Percentiles rank a stretch among this genome's conserved stretches.
Evolutionary conservation across 2,888 invertebrate genomes (phyloP).

Genomic region (Microdon myrmicae): DNA sequence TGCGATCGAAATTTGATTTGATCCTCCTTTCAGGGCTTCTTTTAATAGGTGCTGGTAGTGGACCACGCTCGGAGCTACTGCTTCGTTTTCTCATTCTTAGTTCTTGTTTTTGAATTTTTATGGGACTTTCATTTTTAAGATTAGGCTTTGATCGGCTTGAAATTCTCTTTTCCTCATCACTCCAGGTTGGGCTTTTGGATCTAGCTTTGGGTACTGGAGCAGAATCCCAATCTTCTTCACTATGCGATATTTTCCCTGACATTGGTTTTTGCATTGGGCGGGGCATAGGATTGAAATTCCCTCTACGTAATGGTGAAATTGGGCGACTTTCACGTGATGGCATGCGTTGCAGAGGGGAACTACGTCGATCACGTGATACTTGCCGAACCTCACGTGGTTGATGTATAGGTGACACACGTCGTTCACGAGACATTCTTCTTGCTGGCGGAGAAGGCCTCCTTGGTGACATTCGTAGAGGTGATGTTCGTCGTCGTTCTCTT

Average conservation of each 20-base stretch:
- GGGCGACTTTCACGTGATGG: conserved; percentile 35
- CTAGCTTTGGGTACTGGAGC: conserved; percentile 51
- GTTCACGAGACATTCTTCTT: conserved; percentile 47
- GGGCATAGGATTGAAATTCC: conserved; percentile 58
- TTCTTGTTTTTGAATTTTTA: conserved; percentile 15
- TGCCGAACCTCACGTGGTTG: conserved; percentile 41
- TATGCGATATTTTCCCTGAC: conserved; percentile 32
- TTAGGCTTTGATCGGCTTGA: conserved; percentile 40
- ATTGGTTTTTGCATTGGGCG: conserved; percentile 35
- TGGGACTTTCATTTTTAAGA: conserved; percentile 34
- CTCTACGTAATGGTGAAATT: conserved; percentile 33
- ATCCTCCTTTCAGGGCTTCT: conserved; percentile 54
- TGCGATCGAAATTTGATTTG: conserved; percentile 48
- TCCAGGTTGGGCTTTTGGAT: conserved; percentile 59
- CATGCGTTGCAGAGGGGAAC: conserved; percentile 26
- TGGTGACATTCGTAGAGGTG: conserved; percentile 39
- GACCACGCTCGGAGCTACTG: conserved; percentile 33
- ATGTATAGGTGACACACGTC: conserved; percentile 39
- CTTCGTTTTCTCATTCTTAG: conserved; percentile 28
- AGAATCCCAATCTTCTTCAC: conserved; percentile 42
- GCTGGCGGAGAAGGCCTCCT: conserved; percentile 54
- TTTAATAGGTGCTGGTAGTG: conserved; percentile 27
- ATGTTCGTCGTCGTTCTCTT: conserved; percentile 30
- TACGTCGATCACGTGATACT: conserved; percentile 31
- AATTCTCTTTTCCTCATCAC: conserved; percentile 41